Percentiles rank a stretch among this genome's conserved stretches.
These are phyloP conservation scores for Oscheius sp. DNA, from an alignment of 2,888 invertebrate genomes.

Conservation along the genomic window DNA sequence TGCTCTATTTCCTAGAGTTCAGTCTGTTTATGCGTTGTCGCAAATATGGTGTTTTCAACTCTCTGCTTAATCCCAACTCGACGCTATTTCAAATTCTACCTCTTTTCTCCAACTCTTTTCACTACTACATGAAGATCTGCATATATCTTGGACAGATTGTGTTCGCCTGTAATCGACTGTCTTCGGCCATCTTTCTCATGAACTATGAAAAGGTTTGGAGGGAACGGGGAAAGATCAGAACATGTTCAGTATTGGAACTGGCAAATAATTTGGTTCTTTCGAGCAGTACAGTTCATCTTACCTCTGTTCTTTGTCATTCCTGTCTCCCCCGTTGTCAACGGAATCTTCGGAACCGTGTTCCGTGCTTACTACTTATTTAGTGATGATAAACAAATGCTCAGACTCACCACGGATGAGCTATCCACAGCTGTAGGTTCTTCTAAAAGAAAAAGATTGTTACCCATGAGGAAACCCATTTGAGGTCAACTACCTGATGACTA, in stretches of 20 bases:
- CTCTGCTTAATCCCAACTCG: background rate
- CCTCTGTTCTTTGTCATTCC: constrained; percentile 31
- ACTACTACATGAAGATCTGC: constrained; percentile 33
- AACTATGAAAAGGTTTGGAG: constrained; percentile 20
- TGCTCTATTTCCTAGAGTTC: constrained; percentile 32
- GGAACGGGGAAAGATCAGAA: background rate
- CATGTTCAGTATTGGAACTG: constrained; percentile 21
- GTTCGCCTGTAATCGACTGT: constrained; percentile 31
- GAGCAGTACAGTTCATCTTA: constrained; percentile 22
- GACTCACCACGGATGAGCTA: constrained; percentile 15
- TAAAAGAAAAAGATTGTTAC: background rate
- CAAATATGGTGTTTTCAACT: constrained; percentile 31
- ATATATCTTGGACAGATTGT: constrained; percentile 29
- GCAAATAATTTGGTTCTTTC: background rate
- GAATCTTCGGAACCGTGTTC: constrained; percentile 23
- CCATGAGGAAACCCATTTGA: background rate
- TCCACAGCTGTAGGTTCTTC: constrained; percentile 29
- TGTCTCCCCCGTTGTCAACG: constrained; percentile 25
- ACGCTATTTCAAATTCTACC: constrained; percentile 12
- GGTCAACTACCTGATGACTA: background rate
- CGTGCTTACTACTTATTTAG: constrained; percentile 1
- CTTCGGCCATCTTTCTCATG: constrained; percentile 20
- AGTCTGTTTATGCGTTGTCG: constrained; percentile 30
- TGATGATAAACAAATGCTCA: background rate
- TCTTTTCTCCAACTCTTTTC: constrained; percentile 25